A percentile compares a stretch with the other conserved stretches of the same genome.
phyloP scores from a whole-genome alignment of 2,888 invertebrate genomes.

The Oasisia sp. region DNA sequence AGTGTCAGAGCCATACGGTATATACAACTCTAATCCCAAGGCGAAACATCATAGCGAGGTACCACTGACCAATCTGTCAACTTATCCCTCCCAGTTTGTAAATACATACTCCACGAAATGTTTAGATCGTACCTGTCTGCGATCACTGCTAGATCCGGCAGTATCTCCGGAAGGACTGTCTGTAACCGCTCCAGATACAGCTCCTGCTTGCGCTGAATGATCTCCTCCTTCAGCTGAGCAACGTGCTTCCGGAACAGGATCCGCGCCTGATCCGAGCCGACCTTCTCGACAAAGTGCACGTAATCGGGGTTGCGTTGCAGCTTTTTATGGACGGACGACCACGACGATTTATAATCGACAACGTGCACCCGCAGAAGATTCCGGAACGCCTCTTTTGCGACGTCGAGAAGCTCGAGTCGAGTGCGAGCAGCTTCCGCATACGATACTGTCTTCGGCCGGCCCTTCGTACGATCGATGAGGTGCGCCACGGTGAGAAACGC shows the following conservation, averaged over 20 bases:
- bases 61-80: too few species aligned
- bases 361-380: slow-evolving; percentile 84
- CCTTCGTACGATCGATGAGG: slow-evolving; percentile 89
- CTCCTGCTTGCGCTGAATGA: slow-evolving; percentile 79
- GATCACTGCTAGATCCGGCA: slow-evolving; percentile 79
- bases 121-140: slow-evolving; percentile 70
- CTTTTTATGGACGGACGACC: slow-evolving; percentile 76
- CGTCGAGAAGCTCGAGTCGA: slow-evolving; percentile 87
- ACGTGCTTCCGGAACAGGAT: slow-evolving; percentile 82
- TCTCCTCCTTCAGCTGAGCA: slow-evolving; percentile 83
- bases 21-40: too few species aligned
- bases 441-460: slow-evolving; percentile 70
- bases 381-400: slow-evolving; percentile 89
- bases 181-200: slow-evolving; percentile 83
- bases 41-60: too few species aligned
- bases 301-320: slow-evolving; percentile 89
- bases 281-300: slow-evolving; percentile 84
- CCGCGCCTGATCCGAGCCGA: slow-evolving; percentile 86
- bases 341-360: slow-evolving; percentile 80
- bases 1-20: too few species aligned
- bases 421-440: slow-evolving; percentile 86
- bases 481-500: slow-evolving; percentile 88
- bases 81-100: too few species aligned
- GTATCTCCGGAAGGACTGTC: slow-evolving; percentile 79
- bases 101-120: neutral